Conservation (phyloP, 2,113 vertebrate genomes). For the Oriolus oriolus region DNA sequence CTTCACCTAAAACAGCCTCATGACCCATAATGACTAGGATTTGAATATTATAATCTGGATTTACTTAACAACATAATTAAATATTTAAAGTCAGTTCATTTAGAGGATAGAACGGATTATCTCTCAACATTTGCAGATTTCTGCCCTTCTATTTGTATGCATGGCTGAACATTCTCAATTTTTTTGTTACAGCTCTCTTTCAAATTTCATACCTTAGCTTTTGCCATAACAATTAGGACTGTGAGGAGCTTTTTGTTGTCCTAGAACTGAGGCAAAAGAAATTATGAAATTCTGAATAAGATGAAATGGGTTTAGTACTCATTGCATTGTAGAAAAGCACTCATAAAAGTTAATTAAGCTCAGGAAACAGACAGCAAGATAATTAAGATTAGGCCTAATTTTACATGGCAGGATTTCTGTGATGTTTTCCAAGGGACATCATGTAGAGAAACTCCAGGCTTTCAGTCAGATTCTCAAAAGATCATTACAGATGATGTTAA, state of each 20-base stretch:
- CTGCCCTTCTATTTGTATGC: slow-evolving; percentile 35
- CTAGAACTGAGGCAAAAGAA: slow-evolving; percentile 55
- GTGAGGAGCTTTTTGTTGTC: slow-evolving; percentile 44
- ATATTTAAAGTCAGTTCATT: slow-evolving; percentile 64
- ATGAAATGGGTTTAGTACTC: slow-evolving; percentile 48
- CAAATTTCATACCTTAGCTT: slow-evolving; percentile 50
- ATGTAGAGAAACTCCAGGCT: slow-evolving; percentile 53
- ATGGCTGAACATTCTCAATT: background rate
- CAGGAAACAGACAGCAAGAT: slow-evolving; percentile 70
- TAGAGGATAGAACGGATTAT: slow-evolving; percentile 38
- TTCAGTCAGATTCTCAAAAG: slow-evolving; percentile 50
- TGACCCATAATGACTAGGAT: slow-evolving; percentile 12
- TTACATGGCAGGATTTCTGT: slow-evolving; percentile 63
- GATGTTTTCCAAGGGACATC: slow-evolving; percentile 55
- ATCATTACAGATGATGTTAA: slow-evolving; percentile 55
- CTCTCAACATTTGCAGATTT: slow-evolving; percentile 4
- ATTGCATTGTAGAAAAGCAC: slow-evolving; percentile 46
- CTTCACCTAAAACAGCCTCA: background rate
- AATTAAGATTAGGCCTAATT: slow-evolving; percentile 75
- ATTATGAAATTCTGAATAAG: slow-evolving; percentile 67
- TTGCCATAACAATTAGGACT: slow-evolving; percentile 56
- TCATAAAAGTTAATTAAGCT: slow-evolving; percentile 78
- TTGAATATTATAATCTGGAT: slow-evolving; percentile 61
- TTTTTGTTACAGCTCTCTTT: slow-evolving; percentile 51
- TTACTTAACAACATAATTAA: slow-evolving; percentile 70